Conservation (phyloP, 2,113 vertebrate genomes). For the Caranx melampygus region DNA sequence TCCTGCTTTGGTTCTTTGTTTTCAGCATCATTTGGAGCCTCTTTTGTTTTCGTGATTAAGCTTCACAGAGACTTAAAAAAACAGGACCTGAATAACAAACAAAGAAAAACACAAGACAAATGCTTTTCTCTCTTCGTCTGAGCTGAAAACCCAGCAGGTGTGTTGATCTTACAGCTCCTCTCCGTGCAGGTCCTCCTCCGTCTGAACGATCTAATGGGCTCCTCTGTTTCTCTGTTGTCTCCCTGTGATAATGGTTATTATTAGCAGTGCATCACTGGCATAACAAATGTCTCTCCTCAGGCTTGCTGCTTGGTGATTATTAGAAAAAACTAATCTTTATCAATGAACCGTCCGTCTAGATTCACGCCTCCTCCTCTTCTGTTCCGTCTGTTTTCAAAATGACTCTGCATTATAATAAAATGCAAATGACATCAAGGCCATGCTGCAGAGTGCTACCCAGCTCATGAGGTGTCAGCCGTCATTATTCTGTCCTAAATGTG, state of each 20-base stretch:
- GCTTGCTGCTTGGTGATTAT: conserved; percentile 3
- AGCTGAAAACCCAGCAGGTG: conserved; percentile 46
- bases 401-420: too few species aligned
- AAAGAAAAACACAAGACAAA: not conserved
- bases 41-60: conserved; percentile 37
- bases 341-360: not conserved
- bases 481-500: too few species aligned
- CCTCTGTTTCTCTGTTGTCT: conserved; percentile 25
- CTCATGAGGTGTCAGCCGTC: too few species aligned
- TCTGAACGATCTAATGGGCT: conserved; percentile 32
- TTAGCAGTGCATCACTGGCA: not conserved
- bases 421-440: too few species aligned
- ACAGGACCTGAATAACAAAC: not conserved
- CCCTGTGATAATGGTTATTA: conserved; percentile 23
- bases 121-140: not conserved
- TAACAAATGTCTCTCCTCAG: not conserved
- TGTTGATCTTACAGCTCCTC: conserved; percentile 53
- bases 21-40: conserved; percentile 4
- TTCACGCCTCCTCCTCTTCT: not conserved
- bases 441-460: too few species aligned
- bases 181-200: conserved; percentile 40
- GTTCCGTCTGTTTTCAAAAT: not conserved
- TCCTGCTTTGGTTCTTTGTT: conserved; percentile 9
- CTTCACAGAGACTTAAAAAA: conserved; percentile 25
- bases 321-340: not conserved